Percentiles rank a stretch among this genome's conserved stretches.
phyloP scores from a whole-genome alignment of 2,888 invertebrate genomes.

The Phaonia tiefii region DNA sequence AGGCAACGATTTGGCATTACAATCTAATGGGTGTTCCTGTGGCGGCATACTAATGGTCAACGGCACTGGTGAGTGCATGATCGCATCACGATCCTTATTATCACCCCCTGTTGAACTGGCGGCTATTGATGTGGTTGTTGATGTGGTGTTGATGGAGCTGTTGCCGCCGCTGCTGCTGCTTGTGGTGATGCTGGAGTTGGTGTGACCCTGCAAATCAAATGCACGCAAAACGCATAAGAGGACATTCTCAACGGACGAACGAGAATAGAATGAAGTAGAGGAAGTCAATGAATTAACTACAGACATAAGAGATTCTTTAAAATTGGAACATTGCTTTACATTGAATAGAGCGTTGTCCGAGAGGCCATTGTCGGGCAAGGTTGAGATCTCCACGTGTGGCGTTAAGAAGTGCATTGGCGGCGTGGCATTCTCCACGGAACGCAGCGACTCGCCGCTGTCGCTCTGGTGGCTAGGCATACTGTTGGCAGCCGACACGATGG shows the following conservation, averaged over 20 bases:
- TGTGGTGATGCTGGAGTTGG: constrained; percentile 8
- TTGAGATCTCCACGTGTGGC: constrained; percentile 94
- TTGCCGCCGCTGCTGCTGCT: constrained; percentile 29
- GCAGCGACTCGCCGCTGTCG: constrained; percentile 91
- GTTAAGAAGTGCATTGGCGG: constrained; percentile 95
- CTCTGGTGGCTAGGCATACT: constrained; percentile 87
- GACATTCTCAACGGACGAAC: constrained; percentile 70
- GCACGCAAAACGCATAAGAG: constrained; percentile 78
- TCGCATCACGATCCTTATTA: constrained; percentile 69
- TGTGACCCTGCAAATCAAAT: constrained; percentile 78
- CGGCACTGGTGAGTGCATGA: constrained; percentile 71
- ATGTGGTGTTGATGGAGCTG: constrained; percentile 29
- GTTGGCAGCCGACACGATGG: constrained; percentile 81
- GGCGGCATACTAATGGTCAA: constrained; percentile 64
- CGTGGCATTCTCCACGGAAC: constrained; percentile 92
- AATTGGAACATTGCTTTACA: constrained; percentile 75
- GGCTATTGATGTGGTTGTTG: constrained; percentile 60
- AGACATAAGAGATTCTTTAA: constrained; percentile 68
- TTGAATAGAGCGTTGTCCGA: constrained; percentile 82
- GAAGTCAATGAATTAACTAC: constrained; percentile 68
- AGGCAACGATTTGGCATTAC: constrained; percentile 76
- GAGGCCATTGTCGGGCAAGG: constrained; percentile 89
- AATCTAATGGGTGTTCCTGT: constrained; percentile 75
- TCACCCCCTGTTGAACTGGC: constrained; percentile 55
- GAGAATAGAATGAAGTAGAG: constrained; percentile 68